Conservation (phyloP, 2,888 invertebrate species). For the Mactromeris polynyma region DNA sequence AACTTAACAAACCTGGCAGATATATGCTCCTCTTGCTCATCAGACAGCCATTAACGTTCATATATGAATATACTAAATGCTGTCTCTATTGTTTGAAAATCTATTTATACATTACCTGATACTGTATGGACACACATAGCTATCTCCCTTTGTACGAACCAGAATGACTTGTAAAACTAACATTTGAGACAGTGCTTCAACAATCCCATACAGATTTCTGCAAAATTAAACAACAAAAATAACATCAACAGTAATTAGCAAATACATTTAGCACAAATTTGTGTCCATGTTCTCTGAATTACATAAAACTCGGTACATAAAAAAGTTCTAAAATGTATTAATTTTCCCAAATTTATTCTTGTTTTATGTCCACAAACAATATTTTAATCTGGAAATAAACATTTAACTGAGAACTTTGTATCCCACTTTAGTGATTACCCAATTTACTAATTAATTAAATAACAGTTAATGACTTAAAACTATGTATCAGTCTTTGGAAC, state of each 20-base stretch:
- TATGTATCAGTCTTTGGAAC: too few species aligned
- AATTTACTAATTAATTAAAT: background rate
- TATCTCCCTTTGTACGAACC: conserved; percentile 44
- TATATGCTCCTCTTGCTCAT: too few species aligned
- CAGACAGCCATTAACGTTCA: too few species aligned
- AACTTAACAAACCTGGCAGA: too few species aligned
- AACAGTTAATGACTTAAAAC: too few species aligned
- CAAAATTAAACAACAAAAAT: conserved; percentile 10
- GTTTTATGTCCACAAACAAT: background rate
- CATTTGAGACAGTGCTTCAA: conserved; percentile 68
- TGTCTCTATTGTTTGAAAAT: too few species aligned
- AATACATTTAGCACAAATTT: background rate
- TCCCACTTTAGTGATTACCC: background rate
- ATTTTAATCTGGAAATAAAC: background rate
- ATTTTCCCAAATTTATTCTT: background rate
- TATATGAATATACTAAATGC: too few species aligned
- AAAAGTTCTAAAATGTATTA: background rate
- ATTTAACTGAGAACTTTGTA: background rate
- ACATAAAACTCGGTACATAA: too few species aligned
- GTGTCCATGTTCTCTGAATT: too few species aligned
- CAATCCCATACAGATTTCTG: conserved; percentile 75
- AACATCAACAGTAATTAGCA: background rate
- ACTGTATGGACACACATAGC: conserved; percentile 72
- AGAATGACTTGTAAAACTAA: conserved; percentile 70
- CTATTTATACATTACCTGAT: conserved; percentile 62